A percentile compares a stretch with the other conserved stretches of the same genome.
Evolutionary conservation across 2,797 vertebrate species (phyloP).

Genomic region (Sarcophilus harrisii): DNA sequence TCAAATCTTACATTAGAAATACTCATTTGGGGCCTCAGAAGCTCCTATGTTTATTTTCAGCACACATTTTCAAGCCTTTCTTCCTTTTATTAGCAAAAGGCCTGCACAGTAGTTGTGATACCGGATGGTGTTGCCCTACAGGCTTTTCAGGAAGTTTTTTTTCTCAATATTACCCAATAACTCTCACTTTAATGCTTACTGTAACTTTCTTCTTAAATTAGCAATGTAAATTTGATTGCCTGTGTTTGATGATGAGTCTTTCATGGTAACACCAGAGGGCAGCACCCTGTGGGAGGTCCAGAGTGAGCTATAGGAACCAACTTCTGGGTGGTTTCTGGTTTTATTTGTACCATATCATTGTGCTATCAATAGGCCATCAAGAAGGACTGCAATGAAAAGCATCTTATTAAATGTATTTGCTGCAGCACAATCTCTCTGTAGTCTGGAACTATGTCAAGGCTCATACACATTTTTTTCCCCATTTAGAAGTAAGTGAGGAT

Average conservation of each 20-base stretch:
- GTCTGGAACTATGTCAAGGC: not conserved
- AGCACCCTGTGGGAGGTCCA: not conserved
- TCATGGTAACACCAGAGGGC: constrained; percentile 16
- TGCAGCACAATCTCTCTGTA: not conserved
- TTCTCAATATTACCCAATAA: constrained; percentile 38
- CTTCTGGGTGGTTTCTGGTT: not conserved
- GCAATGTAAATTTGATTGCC: constrained; percentile 60
- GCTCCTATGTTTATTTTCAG: constrained; percentile 1
- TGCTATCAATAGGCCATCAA: constrained; percentile 23
- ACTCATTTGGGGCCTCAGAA: not conserved
- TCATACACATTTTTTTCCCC: not conserved
- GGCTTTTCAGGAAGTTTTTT: constrained; percentile 20
- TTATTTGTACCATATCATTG: constrained; percentile 15
- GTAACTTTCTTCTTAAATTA: constrained; percentile 64
- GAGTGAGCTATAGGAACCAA: constrained; percentile 7
- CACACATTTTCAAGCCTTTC: constrained; percentile 27
- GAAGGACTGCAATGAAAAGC: not conserved
- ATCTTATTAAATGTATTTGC: not conserved
- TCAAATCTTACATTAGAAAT: not conserved
- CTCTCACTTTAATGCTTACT: constrained; percentile 44
- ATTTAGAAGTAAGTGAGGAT: not conserved
- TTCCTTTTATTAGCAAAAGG: constrained; percentile 41
- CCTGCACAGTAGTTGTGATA: not conserved
- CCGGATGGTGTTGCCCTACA: not conserved
- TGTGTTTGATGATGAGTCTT: constrained; percentile 51